phyloP scores from a whole-genome alignment of 2,888 invertebrate species.

The Priocnemis perturbator region DNA sequence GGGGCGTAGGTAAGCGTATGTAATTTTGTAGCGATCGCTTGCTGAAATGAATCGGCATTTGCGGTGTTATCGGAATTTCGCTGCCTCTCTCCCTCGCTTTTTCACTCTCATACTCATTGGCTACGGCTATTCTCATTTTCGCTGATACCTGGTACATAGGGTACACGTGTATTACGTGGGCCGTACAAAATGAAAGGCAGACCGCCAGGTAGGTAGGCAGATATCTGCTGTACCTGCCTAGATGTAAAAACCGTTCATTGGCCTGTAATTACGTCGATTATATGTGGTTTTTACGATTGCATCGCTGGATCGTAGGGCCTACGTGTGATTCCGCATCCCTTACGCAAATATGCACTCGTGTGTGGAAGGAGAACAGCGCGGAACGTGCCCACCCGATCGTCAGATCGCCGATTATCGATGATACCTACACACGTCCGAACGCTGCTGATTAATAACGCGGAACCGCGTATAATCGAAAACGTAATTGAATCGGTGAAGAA shows the following conservation, averaged over 20 bases:
- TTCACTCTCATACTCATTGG: neutral
- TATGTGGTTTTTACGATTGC: conserved; percentile 49
- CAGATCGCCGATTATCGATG: conserved; percentile 38
- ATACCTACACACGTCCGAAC: conserved; percentile 18
- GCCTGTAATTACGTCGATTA: conserved; percentile 58
- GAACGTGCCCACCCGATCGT: conserved; percentile 28
- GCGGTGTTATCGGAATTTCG: neutral
- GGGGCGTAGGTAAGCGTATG: neutral
- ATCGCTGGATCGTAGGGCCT: conserved; percentile 30
- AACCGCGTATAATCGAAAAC: too few species aligned
- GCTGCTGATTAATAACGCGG: neutral
- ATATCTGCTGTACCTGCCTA: conserved; percentile 39
- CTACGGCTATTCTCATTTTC: neutral
- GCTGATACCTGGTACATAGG: conserved; percentile 13
- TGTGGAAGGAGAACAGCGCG: conserved; percentile 22
- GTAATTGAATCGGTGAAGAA: too few species aligned
- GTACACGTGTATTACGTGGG: conserved; percentile 48
- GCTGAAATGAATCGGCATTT: neutral
- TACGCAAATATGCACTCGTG: conserved; percentile 46
- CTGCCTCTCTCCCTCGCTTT: neutral
- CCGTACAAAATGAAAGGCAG: conserved; percentile 53
- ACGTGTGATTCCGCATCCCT: conserved; percentile 28
- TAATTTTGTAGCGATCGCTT: neutral
- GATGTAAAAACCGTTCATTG: conserved; percentile 45
- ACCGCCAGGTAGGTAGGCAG: conserved; percentile 43